These are phyloP conservation scores for Beris morrisii DNA, from an alignment of 2,888 invertebrate species.

Conservation along the genomic window DNA sequence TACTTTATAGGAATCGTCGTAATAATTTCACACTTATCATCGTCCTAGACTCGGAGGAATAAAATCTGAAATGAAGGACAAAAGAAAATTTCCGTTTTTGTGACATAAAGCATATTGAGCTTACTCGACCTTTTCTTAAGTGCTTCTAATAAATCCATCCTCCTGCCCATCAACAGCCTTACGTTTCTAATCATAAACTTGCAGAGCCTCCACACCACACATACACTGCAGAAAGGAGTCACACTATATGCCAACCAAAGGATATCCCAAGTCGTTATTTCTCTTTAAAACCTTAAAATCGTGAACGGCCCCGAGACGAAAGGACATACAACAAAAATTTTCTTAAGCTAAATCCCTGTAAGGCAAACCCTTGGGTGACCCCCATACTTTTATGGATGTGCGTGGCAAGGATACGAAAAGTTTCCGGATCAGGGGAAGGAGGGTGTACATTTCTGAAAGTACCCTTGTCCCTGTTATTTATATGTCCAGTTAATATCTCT, in stretches of 20 bases:
- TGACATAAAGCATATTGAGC: constrained; percentile 28
- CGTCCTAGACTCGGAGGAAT: constrained; percentile 1
- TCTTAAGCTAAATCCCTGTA: constrained; percentile 33
- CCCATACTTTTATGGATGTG: background rate
- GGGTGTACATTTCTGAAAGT: constrained; percentile 26
- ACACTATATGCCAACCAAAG: constrained; percentile 19
- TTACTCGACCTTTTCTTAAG: constrained; percentile 32
- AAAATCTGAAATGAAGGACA: constrained; percentile 21
- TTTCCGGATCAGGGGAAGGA: constrained; percentile 17
- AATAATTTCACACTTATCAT: constrained; percentile 25
- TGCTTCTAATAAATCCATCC: constrained; percentile 30
- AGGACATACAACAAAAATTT: constrained; percentile 34
- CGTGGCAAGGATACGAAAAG: constrained; percentile 10
- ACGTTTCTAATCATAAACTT: constrained; percentile 38
- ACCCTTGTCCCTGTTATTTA: constrained; percentile 39
- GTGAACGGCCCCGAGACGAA: background rate
- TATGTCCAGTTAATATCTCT: constrained; percentile 41
- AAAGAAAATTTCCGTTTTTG: constrained; percentile 14
- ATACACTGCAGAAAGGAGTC: background rate
- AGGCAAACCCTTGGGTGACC: constrained; percentile 35
- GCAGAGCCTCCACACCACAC: background rate
- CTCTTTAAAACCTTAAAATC: constrained; percentile 28
- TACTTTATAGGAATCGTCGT: constrained; percentile 13
- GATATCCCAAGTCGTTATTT: constrained; percentile 29
- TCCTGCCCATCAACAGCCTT: constrained; percentile 32